Evolutionary conservation across 2,113 vertebrate species (phyloP).

Genomic region (Delphinapterus leucas): DNA sequence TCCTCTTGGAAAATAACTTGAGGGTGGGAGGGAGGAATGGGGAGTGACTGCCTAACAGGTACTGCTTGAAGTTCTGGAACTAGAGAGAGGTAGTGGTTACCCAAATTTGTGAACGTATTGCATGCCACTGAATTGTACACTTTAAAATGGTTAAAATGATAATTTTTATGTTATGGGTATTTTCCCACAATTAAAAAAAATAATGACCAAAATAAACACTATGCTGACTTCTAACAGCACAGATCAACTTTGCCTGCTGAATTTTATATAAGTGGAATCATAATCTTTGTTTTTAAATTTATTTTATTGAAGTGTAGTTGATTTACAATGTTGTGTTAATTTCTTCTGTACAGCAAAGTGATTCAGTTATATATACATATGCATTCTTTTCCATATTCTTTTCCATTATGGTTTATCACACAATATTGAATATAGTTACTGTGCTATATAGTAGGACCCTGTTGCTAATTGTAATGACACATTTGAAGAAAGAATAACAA

Average conservation of each 20-base stretch:
- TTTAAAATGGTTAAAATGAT: background rate
- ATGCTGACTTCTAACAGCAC: background rate
- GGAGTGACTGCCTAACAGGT: background rate
- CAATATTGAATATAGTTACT: too few relatives aligned
- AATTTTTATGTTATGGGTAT: background rate
- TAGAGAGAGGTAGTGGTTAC: too few relatives aligned
- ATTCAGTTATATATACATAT: too few relatives aligned
- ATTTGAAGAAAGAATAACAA: too few relatives aligned
- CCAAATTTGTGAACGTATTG: background rate
- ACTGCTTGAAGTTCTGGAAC: background rate
- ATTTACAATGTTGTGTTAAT: too few relatives aligned
- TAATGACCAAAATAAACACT: background rate
- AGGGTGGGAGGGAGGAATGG: background rate
- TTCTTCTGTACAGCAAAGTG: too few relatives aligned
- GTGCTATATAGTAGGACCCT: too few relatives aligned
- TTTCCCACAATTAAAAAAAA: background rate
- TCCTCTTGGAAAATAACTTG: background rate
- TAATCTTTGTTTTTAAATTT: background rate
- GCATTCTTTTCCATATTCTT: too few relatives aligned
- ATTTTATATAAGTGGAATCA: background rate
- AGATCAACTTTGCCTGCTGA: background rate
- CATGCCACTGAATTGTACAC: background rate
- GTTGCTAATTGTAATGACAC: too few relatives aligned
- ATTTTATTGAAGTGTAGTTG: too few relatives aligned
- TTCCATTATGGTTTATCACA: too few relatives aligned